These are phyloP conservation scores for Chiridota heheva DNA, from an alignment of 35 echinoderm and acorn worm species.

Conservation along the genomic window DNA sequence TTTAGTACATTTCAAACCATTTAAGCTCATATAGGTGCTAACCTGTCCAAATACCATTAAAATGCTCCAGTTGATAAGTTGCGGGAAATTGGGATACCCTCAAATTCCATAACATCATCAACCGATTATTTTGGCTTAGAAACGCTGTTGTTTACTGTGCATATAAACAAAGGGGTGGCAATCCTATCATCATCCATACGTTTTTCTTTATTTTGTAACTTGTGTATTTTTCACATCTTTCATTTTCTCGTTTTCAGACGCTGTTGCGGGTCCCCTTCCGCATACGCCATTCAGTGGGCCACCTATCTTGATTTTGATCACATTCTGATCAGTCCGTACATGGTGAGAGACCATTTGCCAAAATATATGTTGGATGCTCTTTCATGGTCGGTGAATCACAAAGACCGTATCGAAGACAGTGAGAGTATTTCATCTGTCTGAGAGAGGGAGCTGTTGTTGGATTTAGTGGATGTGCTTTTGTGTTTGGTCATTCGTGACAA, in stretches of 20 bases:
- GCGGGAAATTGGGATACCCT: too few relatives aligned
- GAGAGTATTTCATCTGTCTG: background rate
- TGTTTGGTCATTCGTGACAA: too few relatives aligned
- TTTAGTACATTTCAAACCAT: too few relatives aligned
- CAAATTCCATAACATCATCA: too few relatives aligned
- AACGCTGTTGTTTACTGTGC: too few relatives aligned
- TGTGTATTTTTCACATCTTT: background rate
- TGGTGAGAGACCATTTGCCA: slow-evolving; percentile 76
- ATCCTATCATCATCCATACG: too few relatives aligned
- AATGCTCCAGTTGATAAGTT: too few relatives aligned
- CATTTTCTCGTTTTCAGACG: slow-evolving; percentile 22
- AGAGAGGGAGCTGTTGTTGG: background rate
- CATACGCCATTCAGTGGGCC: slow-evolving; percentile 62
- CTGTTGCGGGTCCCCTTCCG: slow-evolving; percentile 37
- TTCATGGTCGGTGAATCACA: slow-evolving; percentile 32
- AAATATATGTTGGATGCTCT: slow-evolving; percentile 8
- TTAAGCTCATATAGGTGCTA: too few relatives aligned
- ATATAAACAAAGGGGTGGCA: too few relatives aligned
- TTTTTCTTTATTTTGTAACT: background rate
- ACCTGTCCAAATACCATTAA: too few relatives aligned
- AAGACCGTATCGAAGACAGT: background rate
- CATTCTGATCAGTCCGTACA: slow-evolving; percentile 70
- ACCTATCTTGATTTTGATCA: slow-evolving; percentile 72
- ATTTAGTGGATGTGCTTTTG: too few relatives aligned
- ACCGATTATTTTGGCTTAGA: too few relatives aligned